Base-by-base conservation (phyloP, 2,797 vertebrate species). In the Numenius phaeopus region DNA sequence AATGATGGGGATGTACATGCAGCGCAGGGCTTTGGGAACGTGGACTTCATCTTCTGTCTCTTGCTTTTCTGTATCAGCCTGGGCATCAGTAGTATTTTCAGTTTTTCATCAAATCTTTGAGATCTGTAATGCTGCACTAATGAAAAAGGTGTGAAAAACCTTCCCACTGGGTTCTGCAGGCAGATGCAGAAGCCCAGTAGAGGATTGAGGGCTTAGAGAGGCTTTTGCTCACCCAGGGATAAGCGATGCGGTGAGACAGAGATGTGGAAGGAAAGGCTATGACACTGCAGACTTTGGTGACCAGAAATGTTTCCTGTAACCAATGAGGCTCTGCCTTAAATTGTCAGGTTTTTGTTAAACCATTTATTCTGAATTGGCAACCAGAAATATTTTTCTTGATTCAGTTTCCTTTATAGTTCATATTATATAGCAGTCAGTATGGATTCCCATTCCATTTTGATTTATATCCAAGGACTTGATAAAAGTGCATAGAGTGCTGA, bases 251-350 rank as follows among this genome's bases (percentile, higher is more conserved):
- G 0, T 14, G 70, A 47, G 37, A 5, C 10, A 5, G 30, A 26
- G 47, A 2, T 12, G 73, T 2, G 2, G 11, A 3, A 37, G 23
- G n/a, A 12, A 23, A 34, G 54, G 59, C 67, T 47, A 27, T 20
- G 77, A 19, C 5, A 1, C 1, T 1, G 39, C 46, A 27, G n/a
- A 50, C 5, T 49, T 32, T 1, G 0, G 8, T 0, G 16, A 59
- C 30, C 52, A 21, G 61, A 49, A 57, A 62, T 11, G 26, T 39
- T 66, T 50, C 46, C 55, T 21, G 12, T n/a, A 70, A 80, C 49
- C 62, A 8, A 1, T 0, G 0, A 1, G 10, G 3, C 57, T 79
- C 62, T 82, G 71, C 39, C 29, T 46, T 14, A 10, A 23, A n/a
- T 44, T 5, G 10, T 11, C 39, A 50, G 20, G 3, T 1, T 27